These are phyloP conservation scores for Vanessa tameamea DNA, from an alignment of 1,140 invertebrate species.

Conservation along the genomic window DNA sequence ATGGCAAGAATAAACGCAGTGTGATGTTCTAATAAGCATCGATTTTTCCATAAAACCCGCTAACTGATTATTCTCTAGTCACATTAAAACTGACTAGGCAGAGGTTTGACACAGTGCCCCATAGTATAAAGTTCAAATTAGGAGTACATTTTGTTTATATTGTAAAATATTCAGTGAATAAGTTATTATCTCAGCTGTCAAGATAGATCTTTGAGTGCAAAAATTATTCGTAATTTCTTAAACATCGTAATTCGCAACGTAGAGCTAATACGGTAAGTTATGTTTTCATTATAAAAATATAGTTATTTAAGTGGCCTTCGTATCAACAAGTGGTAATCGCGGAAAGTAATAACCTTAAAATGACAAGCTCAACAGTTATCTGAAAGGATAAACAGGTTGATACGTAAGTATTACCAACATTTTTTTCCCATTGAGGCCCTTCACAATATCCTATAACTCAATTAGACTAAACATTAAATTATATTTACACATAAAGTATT, in stretches of 20 bases:
- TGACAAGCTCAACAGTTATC: too few relatives aligned
- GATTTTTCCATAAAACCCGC: slow-evolving; percentile 35
- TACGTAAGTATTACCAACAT: too few relatives aligned
- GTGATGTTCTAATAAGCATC: slow-evolving; percentile 31
- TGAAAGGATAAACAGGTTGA: too few relatives aligned
- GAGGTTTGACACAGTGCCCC: slow-evolving; percentile 9
- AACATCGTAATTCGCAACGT: neutral
- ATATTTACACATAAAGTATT: too few relatives aligned
- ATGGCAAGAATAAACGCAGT: slow-evolving; percentile 3
- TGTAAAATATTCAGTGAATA: neutral
- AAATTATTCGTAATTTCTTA: neutral
- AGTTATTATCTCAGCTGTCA: neutral
- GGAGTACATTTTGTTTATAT: neutral
- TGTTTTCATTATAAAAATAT: too few relatives aligned
- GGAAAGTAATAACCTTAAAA: too few relatives aligned
- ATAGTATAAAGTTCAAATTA: slow-evolving; percentile 22
- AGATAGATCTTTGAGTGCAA: neutral
- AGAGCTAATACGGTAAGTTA: too few relatives aligned
- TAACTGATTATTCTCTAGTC: slow-evolving; percentile 25
- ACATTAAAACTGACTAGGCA: slow-evolving; percentile 8
- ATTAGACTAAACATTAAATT: too few relatives aligned
- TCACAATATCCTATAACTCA: too few relatives aligned
- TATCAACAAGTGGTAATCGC: too few relatives aligned
- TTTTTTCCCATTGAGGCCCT: too few relatives aligned
- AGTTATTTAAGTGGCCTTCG: too few relatives aligned